These are phyloP conservation scores for Dolichoris vasculosae DNA, from an alignment of 1,140 invertebrate species.

Conservation along the genomic window DNA sequence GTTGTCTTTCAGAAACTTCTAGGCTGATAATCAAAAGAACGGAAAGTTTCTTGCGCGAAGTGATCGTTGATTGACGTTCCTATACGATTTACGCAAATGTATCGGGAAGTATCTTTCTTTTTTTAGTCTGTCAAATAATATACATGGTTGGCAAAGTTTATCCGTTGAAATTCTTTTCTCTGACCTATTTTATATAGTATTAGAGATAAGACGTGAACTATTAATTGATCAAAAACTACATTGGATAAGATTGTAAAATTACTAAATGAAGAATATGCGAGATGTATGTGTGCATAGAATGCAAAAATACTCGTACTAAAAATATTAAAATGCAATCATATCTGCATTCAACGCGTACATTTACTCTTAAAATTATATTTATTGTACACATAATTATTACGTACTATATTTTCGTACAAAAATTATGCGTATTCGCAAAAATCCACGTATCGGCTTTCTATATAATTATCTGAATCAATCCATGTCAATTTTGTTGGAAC, in stretches of 20 bases:
- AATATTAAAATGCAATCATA: neutral
- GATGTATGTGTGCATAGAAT: neutral
- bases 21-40: neutral
- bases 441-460: neutral
- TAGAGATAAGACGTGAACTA: conserved; percentile 1
- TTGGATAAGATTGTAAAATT: neutral
- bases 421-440: neutral
- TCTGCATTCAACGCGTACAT: neutral
- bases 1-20: neutral
- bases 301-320: neutral
- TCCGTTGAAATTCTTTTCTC: neutral
- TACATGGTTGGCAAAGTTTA: conserved; percentile 8
- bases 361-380: neutral
- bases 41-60: conserved; percentile 14
- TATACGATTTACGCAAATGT: conserved; percentile 27
- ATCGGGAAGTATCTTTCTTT: neutral
- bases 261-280: neutral
- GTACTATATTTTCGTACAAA: neutral
- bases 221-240: neutral
- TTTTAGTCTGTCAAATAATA: conserved; percentile 3
- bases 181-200: neutral
- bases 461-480: neutral
- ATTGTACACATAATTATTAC: neutral
- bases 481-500: neutral
- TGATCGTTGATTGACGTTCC: conserved; percentile 21